Evolutionary conservation across 2,113 vertebrate species (phyloP).

Genomic region (Chloroceryle aenea): DNA sequence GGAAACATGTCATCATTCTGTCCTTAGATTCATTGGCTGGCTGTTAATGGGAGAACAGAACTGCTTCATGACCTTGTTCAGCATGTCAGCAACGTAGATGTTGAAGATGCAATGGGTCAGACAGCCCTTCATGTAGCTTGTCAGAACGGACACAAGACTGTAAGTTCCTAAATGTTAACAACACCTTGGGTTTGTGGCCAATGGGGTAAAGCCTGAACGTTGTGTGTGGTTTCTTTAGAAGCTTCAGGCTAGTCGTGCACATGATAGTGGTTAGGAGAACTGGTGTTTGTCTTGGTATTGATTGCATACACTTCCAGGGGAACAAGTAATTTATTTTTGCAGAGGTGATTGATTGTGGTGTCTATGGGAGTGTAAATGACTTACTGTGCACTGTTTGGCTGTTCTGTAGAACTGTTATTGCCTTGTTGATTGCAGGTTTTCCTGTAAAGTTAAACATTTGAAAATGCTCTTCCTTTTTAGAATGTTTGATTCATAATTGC

Average conservation of each 20-base stretch:
- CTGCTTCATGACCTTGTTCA: conserved; percentile 96
- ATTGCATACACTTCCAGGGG: not conserved
- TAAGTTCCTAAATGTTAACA: conserved; percentile 50
- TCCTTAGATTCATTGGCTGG: conserved; percentile 94
- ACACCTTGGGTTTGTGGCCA: not conserved
- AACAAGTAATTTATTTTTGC: not conserved
- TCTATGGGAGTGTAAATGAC: not conserved
- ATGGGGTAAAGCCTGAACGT: not conserved
- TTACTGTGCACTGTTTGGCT: not conserved
- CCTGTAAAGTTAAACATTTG: not conserved
- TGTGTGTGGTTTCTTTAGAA: not conserved
- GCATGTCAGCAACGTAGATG: conserved; percentile 94
- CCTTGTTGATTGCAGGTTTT: not conserved
- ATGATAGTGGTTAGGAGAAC: not conserved
- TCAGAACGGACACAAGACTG: conserved; percentile 97
- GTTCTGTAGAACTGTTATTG: not conserved
- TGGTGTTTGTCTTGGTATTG: not conserved
- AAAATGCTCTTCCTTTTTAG: not conserved
- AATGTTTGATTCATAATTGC: not conserved
- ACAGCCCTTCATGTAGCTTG: conserved; percentile 97
- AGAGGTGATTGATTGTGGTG: not conserved
- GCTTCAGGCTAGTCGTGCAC: not conserved
- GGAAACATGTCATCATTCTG: not conserved
- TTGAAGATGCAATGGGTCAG: conserved; percentile 98
- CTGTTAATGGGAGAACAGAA: conserved; percentile 96